These are phyloP conservation scores for Clitarchus hookeri DNA, from an alignment of 2,888 invertebrate species.

Conservation along the genomic window DNA sequence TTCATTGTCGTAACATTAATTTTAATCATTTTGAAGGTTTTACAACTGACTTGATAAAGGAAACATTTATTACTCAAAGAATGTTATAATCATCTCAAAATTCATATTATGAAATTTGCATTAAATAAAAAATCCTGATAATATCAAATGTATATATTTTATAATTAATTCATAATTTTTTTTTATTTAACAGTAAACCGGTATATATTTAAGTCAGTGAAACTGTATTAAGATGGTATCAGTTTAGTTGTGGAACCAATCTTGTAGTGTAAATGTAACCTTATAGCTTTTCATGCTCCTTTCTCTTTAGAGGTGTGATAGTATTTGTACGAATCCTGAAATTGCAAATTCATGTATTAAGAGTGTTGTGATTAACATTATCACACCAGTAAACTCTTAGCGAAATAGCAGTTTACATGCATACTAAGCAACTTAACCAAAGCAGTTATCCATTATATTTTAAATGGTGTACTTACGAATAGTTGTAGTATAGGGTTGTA, in stretches of 20 bases:
- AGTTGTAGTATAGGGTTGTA: background rate
- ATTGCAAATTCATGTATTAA: background rate
- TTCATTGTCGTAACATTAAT: background rate
- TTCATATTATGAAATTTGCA: too few relatives aligned
- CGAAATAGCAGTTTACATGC: background rate
- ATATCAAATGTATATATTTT: too few relatives aligned
- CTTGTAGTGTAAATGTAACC: background rate
- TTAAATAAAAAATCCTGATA: too few relatives aligned
- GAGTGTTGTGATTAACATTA: background rate
- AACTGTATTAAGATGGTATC: background rate
- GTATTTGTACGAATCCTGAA: background rate
- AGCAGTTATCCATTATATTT: conserved; percentile 14
- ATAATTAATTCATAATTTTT: too few relatives aligned
- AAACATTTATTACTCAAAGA: too few relatives aligned
- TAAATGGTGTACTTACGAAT: background rate
- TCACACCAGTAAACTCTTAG: background rate
- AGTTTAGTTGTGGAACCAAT: background rate
- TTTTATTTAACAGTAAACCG: too few relatives aligned
- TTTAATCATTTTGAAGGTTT: background rate
- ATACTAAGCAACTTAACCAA: conserved; percentile 14
- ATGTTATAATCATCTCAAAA: too few relatives aligned
- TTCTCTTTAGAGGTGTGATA: background rate
- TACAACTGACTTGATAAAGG: background rate
- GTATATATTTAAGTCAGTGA: too few relatives aligned
- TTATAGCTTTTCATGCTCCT: background rate